Base-by-base conservation (phyloP, 2,888 invertebrate genomes). In the Lordiphosa fenestrarum region DNA sequence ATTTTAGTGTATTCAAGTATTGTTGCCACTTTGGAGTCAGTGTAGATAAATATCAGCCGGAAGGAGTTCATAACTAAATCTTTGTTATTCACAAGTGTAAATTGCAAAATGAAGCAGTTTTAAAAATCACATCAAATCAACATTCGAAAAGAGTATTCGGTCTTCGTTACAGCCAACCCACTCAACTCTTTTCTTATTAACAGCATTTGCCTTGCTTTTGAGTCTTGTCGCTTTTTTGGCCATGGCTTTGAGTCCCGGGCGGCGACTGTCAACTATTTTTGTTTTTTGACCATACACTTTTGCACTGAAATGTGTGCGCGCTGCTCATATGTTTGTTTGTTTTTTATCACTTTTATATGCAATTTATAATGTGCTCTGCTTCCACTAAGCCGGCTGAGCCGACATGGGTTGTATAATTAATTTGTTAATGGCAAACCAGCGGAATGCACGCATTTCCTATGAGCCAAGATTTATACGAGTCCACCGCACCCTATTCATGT, bases 191-290 rank as follows among this genome's bases (percentile, higher is more conserved):
- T 30, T n/a, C 15, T 58, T 46, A 46, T 33, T 55, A 46, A 44
- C 35, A 55, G 25, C 36, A 6, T 62, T 56, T 60, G 62, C 15
- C 49, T 61, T 63, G 50, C 49, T 33, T 44, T 48, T 54, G 15
- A 4, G 33, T 35, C 49, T 42, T n/a, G 59, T 53, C 40, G 54
- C 57, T 57, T 52, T 61, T 68, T 72, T 76, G 67, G 76, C 68
- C 74, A 70, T 76, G 80, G 76, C 76, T 77, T 65, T 73, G 72
- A 64, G 15, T 15, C 59, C 73, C 61, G 66, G 57, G 66, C 58
- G 44, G 44, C 52, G 66, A 41, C 50, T 50, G 65, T 37, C 55
- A 56, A 57, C 57, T 66, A 19, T 19, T 51, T 25, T 25, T 30
- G 15, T 15, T 30, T 30, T 9, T 68, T 72, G 70, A 68, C 73